These are phyloP conservation scores for Champsocephalus gunnari DNA, from an alignment of 2,797 vertebrate genomes.

Conservation along the genomic window DNA sequence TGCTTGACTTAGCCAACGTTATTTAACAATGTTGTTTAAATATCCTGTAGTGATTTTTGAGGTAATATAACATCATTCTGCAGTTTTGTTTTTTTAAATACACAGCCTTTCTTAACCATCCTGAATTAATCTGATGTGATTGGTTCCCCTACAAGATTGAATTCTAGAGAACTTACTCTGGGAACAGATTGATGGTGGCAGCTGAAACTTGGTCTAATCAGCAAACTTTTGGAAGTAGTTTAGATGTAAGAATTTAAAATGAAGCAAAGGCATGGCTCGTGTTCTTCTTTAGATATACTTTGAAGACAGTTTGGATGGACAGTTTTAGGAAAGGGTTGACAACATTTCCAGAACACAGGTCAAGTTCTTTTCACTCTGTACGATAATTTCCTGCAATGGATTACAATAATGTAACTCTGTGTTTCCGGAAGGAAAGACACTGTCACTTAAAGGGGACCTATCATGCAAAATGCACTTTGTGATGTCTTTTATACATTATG, in stretches of 20 bases:
- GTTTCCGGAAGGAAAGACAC: constrained; percentile 17
- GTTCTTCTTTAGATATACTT: constrained; percentile 18
- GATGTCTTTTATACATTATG: too few relatives aligned
- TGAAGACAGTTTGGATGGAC: constrained; percentile 10
- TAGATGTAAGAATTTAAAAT: constrained; percentile 7
- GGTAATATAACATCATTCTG: not conserved
- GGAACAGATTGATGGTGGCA: not conserved
- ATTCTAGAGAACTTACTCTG: constrained; percentile 1
- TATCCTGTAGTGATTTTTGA: constrained; percentile 4
- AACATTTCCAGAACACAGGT: constrained; percentile 9
- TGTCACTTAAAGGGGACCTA: not conserved
- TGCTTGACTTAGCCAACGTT: not conserved
- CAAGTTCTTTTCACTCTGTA: not conserved
- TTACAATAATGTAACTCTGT: constrained; percentile 21
- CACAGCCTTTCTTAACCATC: not conserved
- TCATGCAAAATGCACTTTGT: too few relatives aligned
- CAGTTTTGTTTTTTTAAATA: not conserved
- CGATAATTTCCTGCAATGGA: constrained; percentile 6
- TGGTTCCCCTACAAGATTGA: not conserved
- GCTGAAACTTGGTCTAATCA: constrained; percentile 23
- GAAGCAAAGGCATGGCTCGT: not conserved
- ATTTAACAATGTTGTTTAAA: not conserved
- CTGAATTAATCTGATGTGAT: not conserved
- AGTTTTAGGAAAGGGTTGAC: constrained; percentile 3
- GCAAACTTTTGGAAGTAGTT: not conserved